Evolutionary conservation across 2,888 invertebrate species (phyloP).

Genomic region (Anagyrus pseudococci): DNA sequence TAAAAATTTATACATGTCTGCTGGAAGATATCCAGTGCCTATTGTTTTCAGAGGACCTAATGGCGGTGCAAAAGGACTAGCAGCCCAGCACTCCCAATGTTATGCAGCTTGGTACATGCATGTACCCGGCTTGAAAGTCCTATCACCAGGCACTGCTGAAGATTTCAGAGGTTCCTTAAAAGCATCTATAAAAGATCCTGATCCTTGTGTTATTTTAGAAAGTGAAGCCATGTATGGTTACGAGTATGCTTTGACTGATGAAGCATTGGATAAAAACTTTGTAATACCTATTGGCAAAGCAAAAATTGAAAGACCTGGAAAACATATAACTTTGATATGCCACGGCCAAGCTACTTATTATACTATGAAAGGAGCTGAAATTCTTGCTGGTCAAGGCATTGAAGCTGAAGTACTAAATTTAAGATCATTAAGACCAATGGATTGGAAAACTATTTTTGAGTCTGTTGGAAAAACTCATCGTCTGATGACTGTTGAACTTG

Average conservation of each 20-base stretch:
- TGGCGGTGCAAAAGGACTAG: constrained; percentile 70
- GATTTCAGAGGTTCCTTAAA: constrained; percentile 71
- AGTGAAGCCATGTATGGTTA: constrained; percentile 71
- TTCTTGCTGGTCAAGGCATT: constrained; percentile 59
- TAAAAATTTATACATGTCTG: constrained; percentile 76
- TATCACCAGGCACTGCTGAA: constrained; percentile 69
- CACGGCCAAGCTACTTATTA: constrained; percentile 43
- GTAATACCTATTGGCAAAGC: constrained; percentile 47
- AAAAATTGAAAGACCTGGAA: constrained; percentile 45
- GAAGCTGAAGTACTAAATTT: constrained; percentile 68
- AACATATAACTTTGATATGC: constrained; percentile 44
- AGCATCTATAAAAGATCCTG: constrained; percentile 69
- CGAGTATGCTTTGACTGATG: constrained; percentile 61
- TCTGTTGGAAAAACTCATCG: constrained; percentile 72
- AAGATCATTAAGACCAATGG: constrained; percentile 67
- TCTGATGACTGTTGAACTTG: constrained; percentile 69
- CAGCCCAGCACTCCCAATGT: constrained; percentile 73
- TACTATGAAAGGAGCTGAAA: constrained; percentile 44
- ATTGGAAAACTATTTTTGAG: constrained; percentile 56
- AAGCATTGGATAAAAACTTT: constrained; percentile 45
- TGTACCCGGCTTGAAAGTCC: constrained; percentile 69
- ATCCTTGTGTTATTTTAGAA: constrained; percentile 71
- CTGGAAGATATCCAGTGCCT: constrained; percentile 66
- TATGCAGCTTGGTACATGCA: constrained; percentile 71
- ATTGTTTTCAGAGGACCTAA: constrained; percentile 75